Evolutionary conservation across 2,797 vertebrate species (phyloP), one percentile per base, ranked within the genome.

Genomic region (Octomys mimax): DNA sequence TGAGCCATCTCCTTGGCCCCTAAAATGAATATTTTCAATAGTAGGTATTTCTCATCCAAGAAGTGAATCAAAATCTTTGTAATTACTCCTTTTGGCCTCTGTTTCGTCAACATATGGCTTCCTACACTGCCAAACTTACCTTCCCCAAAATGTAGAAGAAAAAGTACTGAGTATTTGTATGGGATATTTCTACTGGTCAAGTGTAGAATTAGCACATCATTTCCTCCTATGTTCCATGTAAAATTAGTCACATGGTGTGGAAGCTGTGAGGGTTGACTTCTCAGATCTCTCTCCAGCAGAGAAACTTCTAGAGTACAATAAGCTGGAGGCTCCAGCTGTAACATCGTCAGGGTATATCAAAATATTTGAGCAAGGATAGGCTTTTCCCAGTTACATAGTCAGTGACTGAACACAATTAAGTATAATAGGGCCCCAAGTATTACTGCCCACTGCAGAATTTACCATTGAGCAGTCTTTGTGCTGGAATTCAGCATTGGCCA

Each of bases 61-160:
- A 66, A 21, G 14, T 87, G 71, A 95, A 82, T 97, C 46, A 91
- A 75, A 70, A 80, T 79, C 85, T 49, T 79, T 89, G 91, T 54
- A 82, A 89, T 91, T 89, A 42, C 33, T 94, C 79, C 13, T 39
- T 77, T 49, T 91, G 87, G n/a, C 22, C 57, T 91, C 13, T 89
- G 18, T 21, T 96, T 81, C 8, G 80, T 95, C 49, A 79, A 93
- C 36, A 87, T 71, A 87, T 57, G 54, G 33, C 77, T 89, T 89
- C 64, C n/a, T 61, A 61, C 36, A 59, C 46, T 79, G 46, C 26
- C 16, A 64, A 61, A 80, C 2, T 84, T 87, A 86, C 39, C 19
- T 89, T 87, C 12, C 54, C 6, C 39, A 96, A 62, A 39, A 13
- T 93, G 6, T 8, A 70, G 70, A 89, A 78, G 19, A 36, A 54